Base-by-base conservation (phyloP, 2,888 invertebrate genomes). In the Drosophila subquinaria region DNA sequence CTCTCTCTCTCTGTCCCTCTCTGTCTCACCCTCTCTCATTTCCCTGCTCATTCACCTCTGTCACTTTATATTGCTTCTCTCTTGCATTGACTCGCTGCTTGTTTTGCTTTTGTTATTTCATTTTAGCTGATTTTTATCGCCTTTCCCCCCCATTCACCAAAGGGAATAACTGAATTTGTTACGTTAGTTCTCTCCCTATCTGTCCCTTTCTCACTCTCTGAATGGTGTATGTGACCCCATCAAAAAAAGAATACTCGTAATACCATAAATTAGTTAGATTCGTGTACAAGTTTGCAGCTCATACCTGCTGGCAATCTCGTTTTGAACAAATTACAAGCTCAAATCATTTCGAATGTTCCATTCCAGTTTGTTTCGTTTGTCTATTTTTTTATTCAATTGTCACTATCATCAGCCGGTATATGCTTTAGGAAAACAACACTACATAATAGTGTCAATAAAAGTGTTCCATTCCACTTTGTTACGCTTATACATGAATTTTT, bases 71-170 rank as follows among this genome's bases (percentile, higher is more conserved):
- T 53, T 33, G 55, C 63, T 63, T 40, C 48, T 38, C 47, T 57
- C 47, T 57, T 35, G 23, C 35, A 52, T 36, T 3, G 61, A 55
- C 45, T 30, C 17, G 9, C 36, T 11, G 40, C 38, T 50, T 57
- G 74, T 55, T 75, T 63, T 69, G 57, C 67, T 63, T 77, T 77
- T 67, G 63, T 77, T 77, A 64, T 77, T 77, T 69, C 61, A 67
- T 73, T 77, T 77, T 55, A 63, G 76, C 76, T 77, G 78, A 77
- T 77, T 77, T 73, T 53, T 53, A 42, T 36, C 15, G n/a, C 47
- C 30, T 23, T 27, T 27, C 6, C 27, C 9, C n/a, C 2, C 11
- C 9, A 38, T 20, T 20, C 17, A 27, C n/a, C 30, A 17, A 50
- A 50, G 23, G 11, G 30, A 52, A 65, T 77, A 77, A 69, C 69